phyloP scores from a whole-genome alignment of 2,888 invertebrate species.

The Sisyra terminalis region DNA sequence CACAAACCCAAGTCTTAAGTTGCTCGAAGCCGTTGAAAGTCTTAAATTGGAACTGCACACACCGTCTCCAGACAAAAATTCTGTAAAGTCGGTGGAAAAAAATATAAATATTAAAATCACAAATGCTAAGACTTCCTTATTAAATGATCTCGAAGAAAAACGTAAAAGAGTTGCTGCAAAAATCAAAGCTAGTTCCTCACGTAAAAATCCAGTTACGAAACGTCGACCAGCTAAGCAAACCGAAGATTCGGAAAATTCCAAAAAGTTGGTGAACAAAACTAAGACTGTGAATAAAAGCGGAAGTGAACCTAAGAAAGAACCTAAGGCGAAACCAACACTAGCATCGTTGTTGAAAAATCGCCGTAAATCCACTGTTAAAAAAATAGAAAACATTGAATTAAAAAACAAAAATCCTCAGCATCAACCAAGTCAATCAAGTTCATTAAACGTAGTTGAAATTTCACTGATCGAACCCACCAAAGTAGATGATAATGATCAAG shows the following conservation, averaged over 20 bases:
- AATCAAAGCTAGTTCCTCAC: conserved; percentile 5
- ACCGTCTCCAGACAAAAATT: neutral
- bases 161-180: conserved; percentile 17
- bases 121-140: conserved; percentile 7
- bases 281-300: neutral
- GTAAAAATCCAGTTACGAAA: conserved; percentile 1
- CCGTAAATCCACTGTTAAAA: conserved; percentile 3
- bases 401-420: conserved; percentile 6
- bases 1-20: neutral
- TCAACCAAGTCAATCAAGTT: neutral
- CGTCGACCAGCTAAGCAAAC: conserved; percentile 2
- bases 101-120: too few species aligned
- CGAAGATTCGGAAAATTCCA: neutral
- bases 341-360: neutral
- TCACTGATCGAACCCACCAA: neutral
- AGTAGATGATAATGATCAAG: neutral
- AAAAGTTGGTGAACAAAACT: neutral
- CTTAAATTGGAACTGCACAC: neutral
- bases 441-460: neutral
- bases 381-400: conserved; percentile 9
- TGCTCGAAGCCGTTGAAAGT: neutral
- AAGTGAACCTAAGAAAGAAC: neutral
- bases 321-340: conserved; percentile 1
- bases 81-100: neutral
- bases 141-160: conserved; percentile 19